These are phyloP conservation scores for Pyrocephalus nanus DNA, from an alignment of 2,797 vertebrate genomes.

Conservation along the genomic window DNA sequence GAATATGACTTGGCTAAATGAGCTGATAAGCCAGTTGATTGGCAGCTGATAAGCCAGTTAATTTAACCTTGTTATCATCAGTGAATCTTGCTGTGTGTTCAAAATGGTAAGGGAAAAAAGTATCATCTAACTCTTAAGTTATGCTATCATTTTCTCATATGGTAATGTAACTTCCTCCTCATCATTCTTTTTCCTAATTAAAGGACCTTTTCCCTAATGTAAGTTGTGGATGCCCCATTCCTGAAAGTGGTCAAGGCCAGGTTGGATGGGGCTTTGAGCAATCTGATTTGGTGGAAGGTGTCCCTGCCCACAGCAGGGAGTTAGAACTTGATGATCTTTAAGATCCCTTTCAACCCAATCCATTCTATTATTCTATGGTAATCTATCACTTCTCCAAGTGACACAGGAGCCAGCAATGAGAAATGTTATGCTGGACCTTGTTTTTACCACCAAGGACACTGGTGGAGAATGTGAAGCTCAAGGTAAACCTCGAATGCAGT, in stretches of 20 bases:
- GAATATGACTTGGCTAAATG: not conserved
- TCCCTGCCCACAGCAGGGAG: not conserved
- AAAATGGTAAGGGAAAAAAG: not conserved
- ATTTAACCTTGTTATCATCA: not conserved
- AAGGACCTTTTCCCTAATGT: not conserved
- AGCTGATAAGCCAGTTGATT: not conserved
- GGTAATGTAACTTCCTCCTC: not conserved
- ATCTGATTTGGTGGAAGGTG: not conserved
- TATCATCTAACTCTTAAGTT: not conserved
- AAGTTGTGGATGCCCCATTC: not conserved
- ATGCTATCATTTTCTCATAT: not conserved
- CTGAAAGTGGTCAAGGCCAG: not conserved
- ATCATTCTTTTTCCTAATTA: not conserved
- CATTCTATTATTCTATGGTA: not conserved
- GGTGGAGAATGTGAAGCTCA: not conserved
- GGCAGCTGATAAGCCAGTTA: not conserved
- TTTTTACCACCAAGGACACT: not conserved
- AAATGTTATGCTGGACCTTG: not conserved
- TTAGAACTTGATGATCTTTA: not conserved
- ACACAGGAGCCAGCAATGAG: not conserved
- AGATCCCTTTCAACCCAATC: not conserved
- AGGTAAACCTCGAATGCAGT: not conserved
- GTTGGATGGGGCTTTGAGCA: not conserved
- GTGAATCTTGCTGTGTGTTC: not conserved
- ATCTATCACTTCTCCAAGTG: not conserved